Evolutionary conservation across 2,888 invertebrate genomes (phyloP).

Genomic region (Mimachlamys varia): DNA sequence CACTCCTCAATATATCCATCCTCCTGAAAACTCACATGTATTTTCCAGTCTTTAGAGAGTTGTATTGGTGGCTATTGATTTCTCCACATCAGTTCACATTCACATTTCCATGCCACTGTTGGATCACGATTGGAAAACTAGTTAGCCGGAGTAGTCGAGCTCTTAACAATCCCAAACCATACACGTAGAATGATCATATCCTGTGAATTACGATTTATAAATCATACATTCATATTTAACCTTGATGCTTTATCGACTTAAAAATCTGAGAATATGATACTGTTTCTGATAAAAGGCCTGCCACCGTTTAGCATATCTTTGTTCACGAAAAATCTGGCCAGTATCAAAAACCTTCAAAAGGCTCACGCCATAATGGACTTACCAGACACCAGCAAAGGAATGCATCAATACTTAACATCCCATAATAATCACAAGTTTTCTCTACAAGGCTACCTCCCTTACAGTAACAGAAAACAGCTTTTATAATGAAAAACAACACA

Average conservation of each 20-base stretch:
- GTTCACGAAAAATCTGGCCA: neutral
- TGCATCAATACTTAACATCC: neutral
- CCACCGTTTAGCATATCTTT: slow-evolving; percentile 13
- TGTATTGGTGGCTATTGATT: neutral
- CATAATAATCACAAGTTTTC: neutral
- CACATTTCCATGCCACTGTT: slow-evolving; percentile 5
- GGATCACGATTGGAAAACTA: neutral
- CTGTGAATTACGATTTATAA: neutral
- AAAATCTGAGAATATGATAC: slow-evolving; percentile 15
- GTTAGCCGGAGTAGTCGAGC: neutral
- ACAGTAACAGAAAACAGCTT: neutral
- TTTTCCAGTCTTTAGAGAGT: neutral
- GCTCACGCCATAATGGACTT: neutral
- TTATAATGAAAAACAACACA: neutral
- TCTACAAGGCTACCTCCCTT: neutral
- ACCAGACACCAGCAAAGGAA: slow-evolving; percentile 19
- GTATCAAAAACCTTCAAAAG: slow-evolving; percentile 36
- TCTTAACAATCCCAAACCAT: neutral
- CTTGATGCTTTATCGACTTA: neutral
- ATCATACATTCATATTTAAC: slow-evolving; percentile 15
- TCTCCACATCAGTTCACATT: slow-evolving; percentile 1
- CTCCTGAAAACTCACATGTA: neutral
- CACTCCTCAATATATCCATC: neutral
- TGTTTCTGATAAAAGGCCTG: neutral
- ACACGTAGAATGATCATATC: neutral